phyloP scores from a whole-genome alignment of 2,797 vertebrate genomes.

The Pseudochaenichthys georgianus region DNA sequence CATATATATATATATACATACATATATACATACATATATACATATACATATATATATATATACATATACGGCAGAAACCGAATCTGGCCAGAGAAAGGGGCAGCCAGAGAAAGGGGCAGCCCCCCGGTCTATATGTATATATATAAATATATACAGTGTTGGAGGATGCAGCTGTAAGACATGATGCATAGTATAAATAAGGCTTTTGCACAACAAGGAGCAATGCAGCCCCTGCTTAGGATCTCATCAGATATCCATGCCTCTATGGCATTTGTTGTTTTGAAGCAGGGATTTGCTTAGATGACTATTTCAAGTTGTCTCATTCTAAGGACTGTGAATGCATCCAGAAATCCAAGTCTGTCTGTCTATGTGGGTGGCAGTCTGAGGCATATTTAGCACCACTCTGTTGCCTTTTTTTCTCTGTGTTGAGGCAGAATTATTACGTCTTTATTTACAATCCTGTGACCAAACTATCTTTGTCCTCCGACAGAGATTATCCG shows the following conservation, averaged over 20 bases:
- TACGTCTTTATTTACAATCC: constrained; percentile 1
- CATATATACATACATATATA: no score
- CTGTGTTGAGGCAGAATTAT: constrained; percentile 11
- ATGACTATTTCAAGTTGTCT: constrained; percentile 77
- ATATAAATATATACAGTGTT: no score
- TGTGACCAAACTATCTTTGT: not conserved
- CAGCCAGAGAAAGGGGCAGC: no score
- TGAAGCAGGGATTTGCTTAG: constrained; percentile 57
- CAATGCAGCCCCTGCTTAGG: constrained; percentile 22
- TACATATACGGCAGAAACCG: no score
- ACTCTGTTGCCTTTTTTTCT: constrained; percentile 22
- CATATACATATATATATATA: no score
- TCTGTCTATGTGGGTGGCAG: constrained; percentile 55
- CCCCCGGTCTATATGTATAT: no score
- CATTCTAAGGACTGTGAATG: constrained; percentile 55
- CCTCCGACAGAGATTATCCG: constrained; percentile 86
- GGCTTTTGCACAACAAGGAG: constrained; percentile 28
- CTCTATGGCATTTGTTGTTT: constrained; percentile 58
- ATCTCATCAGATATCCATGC: constrained; percentile 42
- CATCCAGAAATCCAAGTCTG: constrained; percentile 55
- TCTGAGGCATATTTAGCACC: constrained; percentile 59
- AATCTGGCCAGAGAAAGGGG: no score
- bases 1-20: no score
- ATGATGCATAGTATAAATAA: constrained; percentile 56
- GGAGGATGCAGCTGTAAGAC: constrained; percentile 28